These are phyloP conservation scores for Antidorcas marsupialis DNA, from an alignment of 2,113 vertebrate genomes.

Conservation along the genomic window DNA sequence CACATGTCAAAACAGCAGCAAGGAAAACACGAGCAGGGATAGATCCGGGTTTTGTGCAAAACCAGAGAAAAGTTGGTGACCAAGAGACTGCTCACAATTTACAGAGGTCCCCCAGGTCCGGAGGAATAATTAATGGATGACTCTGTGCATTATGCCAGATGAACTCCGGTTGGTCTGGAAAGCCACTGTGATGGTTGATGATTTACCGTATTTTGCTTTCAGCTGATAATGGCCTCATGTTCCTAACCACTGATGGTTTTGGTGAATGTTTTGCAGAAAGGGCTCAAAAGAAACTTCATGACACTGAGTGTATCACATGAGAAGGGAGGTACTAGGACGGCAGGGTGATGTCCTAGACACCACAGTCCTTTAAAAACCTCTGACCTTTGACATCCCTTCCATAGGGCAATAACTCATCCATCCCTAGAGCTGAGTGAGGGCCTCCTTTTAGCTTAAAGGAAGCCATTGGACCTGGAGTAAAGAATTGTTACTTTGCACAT, in stretches of 20 bases:
- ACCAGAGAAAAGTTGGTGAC: background rate
- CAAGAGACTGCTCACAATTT: background rate
- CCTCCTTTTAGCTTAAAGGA: background rate
- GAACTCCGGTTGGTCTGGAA: background rate
- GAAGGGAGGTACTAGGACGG: background rate
- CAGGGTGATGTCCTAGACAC: background rate
- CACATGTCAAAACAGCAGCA: constrained; percentile 10
- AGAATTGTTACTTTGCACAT: background rate
- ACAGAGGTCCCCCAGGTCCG: background rate
- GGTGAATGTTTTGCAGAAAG: background rate
- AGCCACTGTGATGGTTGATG: background rate
- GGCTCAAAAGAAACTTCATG: background rate
- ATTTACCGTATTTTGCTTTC: background rate
- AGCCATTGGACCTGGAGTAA: background rate
- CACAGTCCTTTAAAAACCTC: background rate
- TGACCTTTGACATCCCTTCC: background rate
- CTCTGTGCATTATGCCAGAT: background rate
- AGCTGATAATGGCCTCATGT: background rate
- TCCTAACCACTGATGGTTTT: background rate
- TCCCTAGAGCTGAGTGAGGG: background rate
- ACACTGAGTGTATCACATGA: background rate
- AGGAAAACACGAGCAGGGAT: background rate
- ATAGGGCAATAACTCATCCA: background rate
- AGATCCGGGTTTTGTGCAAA: background rate
- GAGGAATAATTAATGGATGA: background rate